These are phyloP conservation scores for Turritopsis rubra DNA, from an alignment of 30 jellyfish, hydroid and myxozoan genomes.

Conservation along the genomic window DNA sequence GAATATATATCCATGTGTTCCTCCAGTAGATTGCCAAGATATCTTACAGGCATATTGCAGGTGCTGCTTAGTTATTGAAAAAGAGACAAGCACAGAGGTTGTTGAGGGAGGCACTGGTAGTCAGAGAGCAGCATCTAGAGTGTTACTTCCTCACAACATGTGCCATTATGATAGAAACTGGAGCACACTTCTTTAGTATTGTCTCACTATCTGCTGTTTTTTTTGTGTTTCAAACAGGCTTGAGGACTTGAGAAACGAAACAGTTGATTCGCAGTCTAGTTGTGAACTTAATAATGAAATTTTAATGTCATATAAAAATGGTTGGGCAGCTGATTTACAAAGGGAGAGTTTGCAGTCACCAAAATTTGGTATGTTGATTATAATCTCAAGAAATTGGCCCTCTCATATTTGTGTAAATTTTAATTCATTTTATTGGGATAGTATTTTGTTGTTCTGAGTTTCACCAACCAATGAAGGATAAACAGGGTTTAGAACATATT, in stretches of 20 bases:
- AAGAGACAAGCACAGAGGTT: no score
- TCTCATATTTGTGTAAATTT: neutral
- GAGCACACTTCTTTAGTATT: neutral
- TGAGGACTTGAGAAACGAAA: neutral
- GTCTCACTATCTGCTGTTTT: neutral
- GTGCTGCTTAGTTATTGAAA: conserved; percentile 4
- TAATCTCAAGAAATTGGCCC: no score
- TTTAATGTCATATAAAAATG: neutral
- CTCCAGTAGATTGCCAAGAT: conserved; percentile 49
- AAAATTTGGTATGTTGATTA: neutral
- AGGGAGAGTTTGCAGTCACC: neutral
- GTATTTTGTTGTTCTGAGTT: no score
- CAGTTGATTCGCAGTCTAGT: conserved; percentile 3
- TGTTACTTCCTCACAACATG: no score
- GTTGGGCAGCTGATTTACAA: conserved; percentile 6
- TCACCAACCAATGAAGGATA: no score
- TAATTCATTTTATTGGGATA: neutral
- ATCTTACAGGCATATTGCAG: conserved; percentile 44
- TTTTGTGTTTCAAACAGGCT: neutral
- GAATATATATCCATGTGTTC: conserved; percentile 54
- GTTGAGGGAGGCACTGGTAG: no score
- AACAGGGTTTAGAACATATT: no score
- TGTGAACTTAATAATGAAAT: neutral
- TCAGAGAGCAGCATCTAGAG: no score
- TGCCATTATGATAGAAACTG: neutral